These are phyloP conservation scores for Sphaeridia pumilis DNA, from an alignment of 2,888 invertebrate genomes.

Conservation along the genomic window DNA sequence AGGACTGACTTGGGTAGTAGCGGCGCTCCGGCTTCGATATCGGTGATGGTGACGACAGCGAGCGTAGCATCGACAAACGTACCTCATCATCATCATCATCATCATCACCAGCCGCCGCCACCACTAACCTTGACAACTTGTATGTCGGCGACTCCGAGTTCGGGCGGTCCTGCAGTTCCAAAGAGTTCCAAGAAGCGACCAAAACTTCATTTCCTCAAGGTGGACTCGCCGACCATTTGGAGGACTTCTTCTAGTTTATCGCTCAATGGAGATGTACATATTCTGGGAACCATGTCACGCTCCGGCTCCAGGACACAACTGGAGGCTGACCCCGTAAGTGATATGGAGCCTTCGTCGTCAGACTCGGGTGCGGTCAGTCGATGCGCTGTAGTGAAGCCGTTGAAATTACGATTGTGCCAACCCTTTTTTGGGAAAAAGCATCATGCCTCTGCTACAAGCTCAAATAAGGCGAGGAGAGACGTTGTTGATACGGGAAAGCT, in stretches of 20 bases:
- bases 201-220: constrained; percentile 35
- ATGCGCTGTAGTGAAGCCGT: constrained; percentile 80
- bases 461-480: constrained; percentile 42
- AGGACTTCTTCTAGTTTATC: constrained; percentile 47
- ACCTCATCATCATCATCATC: no score
- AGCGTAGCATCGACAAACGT: background rate
- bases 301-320: constrained; percentile 40
- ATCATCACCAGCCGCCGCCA: no score
- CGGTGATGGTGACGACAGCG: background rate
- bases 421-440: constrained; percentile 66
- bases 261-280: constrained; percentile 58
- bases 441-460: constrained; percentile 36
- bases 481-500: constrained; percentile 39
- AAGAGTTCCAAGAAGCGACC: constrained; percentile 26
- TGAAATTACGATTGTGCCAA: constrained; percentile 71
- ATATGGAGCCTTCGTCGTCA: constrained; percentile 81
- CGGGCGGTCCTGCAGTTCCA: background rate
- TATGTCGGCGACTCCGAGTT: background rate
- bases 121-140: no score
- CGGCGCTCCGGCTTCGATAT: background rate
- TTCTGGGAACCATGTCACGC: constrained; percentile 35
- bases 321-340: constrained; percentile 85
- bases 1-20: background rate
- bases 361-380: constrained; percentile 81
- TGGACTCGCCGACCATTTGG: constrained; percentile 36